phyloP scores from a whole-genome alignment of 2,888 invertebrate species.

The Heliconius hortense region DNA sequence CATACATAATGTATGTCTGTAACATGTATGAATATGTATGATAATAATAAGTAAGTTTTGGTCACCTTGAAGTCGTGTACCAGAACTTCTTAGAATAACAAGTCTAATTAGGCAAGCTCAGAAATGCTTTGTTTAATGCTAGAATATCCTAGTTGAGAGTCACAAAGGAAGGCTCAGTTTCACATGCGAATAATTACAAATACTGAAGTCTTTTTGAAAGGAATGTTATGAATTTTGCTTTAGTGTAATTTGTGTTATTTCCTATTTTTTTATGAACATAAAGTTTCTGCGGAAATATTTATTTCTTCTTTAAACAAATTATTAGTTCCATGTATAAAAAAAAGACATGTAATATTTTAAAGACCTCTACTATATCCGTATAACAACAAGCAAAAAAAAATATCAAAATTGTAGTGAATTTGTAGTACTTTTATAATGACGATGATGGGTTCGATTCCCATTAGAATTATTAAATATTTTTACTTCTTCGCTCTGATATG shows the following conservation, averaged over 20 bases:
- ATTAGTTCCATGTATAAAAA: too few species aligned
- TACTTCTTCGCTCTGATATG: too few species aligned
- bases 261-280: background rate
- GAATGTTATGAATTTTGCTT: slow-evolving; percentile 4
- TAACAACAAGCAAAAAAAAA: too few species aligned
- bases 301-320: too few species aligned
- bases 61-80: slow-evolving; percentile 20
- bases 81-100: slow-evolving; percentile 35
- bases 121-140: slow-evolving; percentile 35
- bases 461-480: too few species aligned
- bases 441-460: too few species aligned
- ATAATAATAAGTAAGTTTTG: slow-evolving; percentile 14
- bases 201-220: slow-evolving; percentile 3
- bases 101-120: slow-evolving; percentile 36
- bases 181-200: slow-evolving; percentile 17
- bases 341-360: too few species aligned
- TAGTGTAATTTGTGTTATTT: background rate
- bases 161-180: slow-evolving; percentile 17
- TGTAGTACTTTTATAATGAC: too few species aligned
- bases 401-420: too few species aligned
- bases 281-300: background rate
- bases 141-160: slow-evolving; percentile 14
- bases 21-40: too few species aligned
- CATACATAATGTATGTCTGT: too few species aligned
- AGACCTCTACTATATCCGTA: too few species aligned